Base-by-base conservation (phyloP, 2,888 invertebrate species). In the Thereva nobilitata region DNA sequence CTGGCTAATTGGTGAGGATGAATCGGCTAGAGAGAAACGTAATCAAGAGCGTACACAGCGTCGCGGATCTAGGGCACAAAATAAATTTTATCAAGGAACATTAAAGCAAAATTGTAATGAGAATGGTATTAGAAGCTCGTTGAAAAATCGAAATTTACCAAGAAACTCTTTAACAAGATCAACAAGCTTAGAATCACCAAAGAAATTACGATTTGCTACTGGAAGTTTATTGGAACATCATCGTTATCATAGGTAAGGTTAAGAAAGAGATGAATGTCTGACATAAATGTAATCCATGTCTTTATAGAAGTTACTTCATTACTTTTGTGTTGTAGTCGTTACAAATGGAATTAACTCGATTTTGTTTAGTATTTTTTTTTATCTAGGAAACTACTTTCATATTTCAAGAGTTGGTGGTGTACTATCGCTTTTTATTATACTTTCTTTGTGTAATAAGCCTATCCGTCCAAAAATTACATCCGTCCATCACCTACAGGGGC, bases 141-240 rank as follows among this genome's bases (percentile, higher is more conserved):
- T 92, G 47, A 92, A 91, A 75, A 89, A 86, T 70, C 86, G 86
- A 73, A 85, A 84, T 69, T 83, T 86, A 75, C 85, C 82, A 75
- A 84, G 76, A 76, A 78, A 77, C 67, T 87, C 78, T 75, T 81
- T 82, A 76, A 86, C 81, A 73, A 84, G 92, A 67, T 92, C 91
- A 72, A 89, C 90, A 72, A 92, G 92, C 77, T 85, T 91, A 74
- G 92, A 93, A 79, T 92, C 92, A 70, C 92, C 92, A 57, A 93
- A 93, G 78, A 88, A 90, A 73, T 80, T 93, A 67, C 84, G 93
- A 69, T 93, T 92, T 76, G 92, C 91, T 2, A 86, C 88, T 34
- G 89, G 88, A 10, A 87, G 85, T 73, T 84, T 87, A 70, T 78
- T 89, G 71, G 81, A 81, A 67, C 79, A 80, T 70, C 80, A 81